Percentiles rank a stretch among this genome's conserved stretches.
These are phyloP conservation scores for Drosophila demipolita DNA, from an alignment of 2,888 invertebrate species.

Conservation along the genomic window DNA sequence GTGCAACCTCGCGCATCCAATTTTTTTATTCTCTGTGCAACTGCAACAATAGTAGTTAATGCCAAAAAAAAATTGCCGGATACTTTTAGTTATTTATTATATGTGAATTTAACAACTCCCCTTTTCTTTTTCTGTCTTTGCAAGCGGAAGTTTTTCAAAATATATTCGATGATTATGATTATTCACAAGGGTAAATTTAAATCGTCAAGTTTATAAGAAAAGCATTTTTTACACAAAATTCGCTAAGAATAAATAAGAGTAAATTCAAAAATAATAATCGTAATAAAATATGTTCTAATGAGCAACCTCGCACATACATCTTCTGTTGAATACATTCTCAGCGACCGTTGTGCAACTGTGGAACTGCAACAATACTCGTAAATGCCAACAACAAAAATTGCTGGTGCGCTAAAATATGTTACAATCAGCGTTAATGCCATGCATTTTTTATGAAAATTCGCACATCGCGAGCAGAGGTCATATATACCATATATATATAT, in stretches of 20 bases:
- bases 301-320: slow-evolving; percentile 31
- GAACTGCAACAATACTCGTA: slow-evolving; percentile 45
- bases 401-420: slow-evolving; percentile 63
- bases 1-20: slow-evolving; percentile 29
- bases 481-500: neutral
- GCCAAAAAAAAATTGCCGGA: slow-evolving; percentile 31
- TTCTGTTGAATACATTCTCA: neutral
- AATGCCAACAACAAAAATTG: slow-evolving; percentile 62
- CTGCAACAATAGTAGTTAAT: slow-evolving; percentile 41
- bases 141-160: neutral
- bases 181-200: neutral
- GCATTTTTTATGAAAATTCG: slow-evolving; percentile 73
- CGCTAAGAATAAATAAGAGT: neutral
- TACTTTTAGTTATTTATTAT: no score
- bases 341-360: neutral
- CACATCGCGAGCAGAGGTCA: slow-evolving; percentile 38
- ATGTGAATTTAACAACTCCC: no score
- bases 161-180: neutral
- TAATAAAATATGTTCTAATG: slow-evolving; percentile 37
- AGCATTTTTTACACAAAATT: neutral
- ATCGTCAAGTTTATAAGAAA: neutral
- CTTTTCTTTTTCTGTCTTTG: neutral
- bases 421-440: slow-evolving; percentile 77
- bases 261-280: neutral
- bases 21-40: neutral